Conservation (phyloP, 2,113 vertebrate species). For the Glaucomys volans region DNA sequence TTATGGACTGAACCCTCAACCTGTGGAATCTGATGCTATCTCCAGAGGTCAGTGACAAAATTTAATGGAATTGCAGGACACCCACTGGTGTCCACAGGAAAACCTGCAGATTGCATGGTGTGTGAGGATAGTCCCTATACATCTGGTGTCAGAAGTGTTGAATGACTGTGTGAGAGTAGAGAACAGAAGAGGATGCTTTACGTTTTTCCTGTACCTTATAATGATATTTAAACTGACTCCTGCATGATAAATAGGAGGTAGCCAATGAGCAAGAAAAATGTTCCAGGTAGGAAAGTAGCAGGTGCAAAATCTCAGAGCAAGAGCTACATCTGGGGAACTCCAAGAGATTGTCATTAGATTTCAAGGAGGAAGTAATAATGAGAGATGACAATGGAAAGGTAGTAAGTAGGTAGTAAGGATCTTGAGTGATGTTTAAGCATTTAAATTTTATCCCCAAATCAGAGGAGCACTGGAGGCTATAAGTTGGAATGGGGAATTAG, state of each 20-base stretch:
- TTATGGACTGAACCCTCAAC: too few relatives aligned
- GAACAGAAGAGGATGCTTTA: not conserved
- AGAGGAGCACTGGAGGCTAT: not conserved
- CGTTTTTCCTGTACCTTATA: not conserved
- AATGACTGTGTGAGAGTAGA: not conserved
- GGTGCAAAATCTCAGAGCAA: not conserved
- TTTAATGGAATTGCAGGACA: not conserved
- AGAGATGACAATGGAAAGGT: not conserved
- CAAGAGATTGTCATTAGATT: not conserved
- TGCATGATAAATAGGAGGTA: not conserved
- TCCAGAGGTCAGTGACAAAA: not conserved
- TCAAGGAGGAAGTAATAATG: not conserved
- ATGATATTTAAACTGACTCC: not conserved
- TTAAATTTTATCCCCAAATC: conserved; percentile 15
- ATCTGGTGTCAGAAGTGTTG: not conserved
- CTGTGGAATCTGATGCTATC: not conserved
- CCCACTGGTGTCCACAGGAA: not conserved
- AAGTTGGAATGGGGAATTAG: not conserved
- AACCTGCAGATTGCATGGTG: not conserved
- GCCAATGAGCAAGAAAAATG: not conserved
- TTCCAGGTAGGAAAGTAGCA: not conserved
- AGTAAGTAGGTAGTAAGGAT: not conserved
- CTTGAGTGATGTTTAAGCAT: not conserved
- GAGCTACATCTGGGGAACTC: not conserved
- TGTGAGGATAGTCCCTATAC: not conserved